Percentiles rank a stretch among this genome's conserved stretches.
Conservation (phyloP, 1,140 invertebrate species). For the Charaxes varanes region DNA sequence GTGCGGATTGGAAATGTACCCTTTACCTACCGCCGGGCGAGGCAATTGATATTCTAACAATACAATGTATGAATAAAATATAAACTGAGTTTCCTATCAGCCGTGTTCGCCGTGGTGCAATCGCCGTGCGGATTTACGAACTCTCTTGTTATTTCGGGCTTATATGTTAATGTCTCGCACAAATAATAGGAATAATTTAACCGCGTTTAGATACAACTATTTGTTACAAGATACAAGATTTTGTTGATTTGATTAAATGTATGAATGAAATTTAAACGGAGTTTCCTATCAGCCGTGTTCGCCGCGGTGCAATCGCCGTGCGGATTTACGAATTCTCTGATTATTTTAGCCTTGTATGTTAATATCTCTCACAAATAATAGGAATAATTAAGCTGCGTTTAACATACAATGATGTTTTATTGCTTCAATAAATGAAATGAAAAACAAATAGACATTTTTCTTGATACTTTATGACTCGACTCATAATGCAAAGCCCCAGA, state of each 20-base stretch:
- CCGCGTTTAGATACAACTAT: no score
- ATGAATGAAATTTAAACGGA: conserved; percentile 74
- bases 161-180: conserved; percentile 21
- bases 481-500: no score
- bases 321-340: conserved; percentile 51
- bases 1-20: conserved; percentile 73
- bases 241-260: conserved; percentile 34
- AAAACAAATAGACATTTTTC: no score
- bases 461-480: no score
- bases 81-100: conserved; percentile 70
- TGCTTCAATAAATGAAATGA: no score
- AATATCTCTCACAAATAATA: conserved; percentile 13
- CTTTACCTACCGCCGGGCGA: conserved; percentile 72
- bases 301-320: conserved; percentile 52
- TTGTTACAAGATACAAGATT: conserved; percentile 1
- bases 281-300: conserved; percentile 64
- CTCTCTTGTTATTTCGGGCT: conserved; percentile 42
- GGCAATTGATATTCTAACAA: conserved; percentile 74
- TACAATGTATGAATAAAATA: conserved; percentile 75
- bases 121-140: conserved; percentile 54
- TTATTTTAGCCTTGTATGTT: conserved; percentile 34
- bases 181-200: no score
- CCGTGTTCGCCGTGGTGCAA: conserved; percentile 54
- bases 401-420: no score
- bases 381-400: no score